Evolutionary conservation across 2,797 vertebrate species (phyloP), one percentile per base, ranked within the genome.

Genomic region (Salmo trutta): DNA sequence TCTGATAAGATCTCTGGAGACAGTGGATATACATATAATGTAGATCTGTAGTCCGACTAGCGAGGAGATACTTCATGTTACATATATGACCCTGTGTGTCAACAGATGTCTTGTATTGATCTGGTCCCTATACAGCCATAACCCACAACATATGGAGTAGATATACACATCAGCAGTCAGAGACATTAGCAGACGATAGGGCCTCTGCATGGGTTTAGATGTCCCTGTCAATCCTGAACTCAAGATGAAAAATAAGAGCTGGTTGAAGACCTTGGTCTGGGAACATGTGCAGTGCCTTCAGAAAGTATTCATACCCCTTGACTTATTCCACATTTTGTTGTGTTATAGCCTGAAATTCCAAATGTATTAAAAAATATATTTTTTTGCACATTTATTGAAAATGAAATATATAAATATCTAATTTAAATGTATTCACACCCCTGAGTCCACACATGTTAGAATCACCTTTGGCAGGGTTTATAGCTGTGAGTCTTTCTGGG

Each of bases 101-200:
- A 64, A 64, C 21, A 64, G 59, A 92, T 92, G 85, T 93, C 90
- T 93, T 94, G 92, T 93, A 64, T 64, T 64, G 59, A 64, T 64
- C 59, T 64, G 59, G 59, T 24, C 21, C 59, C 24, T 24, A 64
- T 64, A 64, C 17, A 64, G 59, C 21, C 21, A 24, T 64, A 10
- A 64, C 59, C 59, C 21, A 64, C 59, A 64, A 14, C 59, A 64
- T 24, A 24, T 64, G 21, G 54, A n/a, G 59, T 3, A 47, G 10
- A 47, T 12, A 24, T 64, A 24, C 24, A 64, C 21, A 10, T 62
- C 59, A 62, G 7, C 59, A 62, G 59, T 64, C 12, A 21, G 21
- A 62, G 19, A 10, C n/a, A 62, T 62, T 62, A n/a, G n/a, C 56
- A n/a, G 56, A 21, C 56, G 8, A 62, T 62, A 62, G 56, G 54